Percentiles rank a stretch among this genome's conserved stretches.
These are phyloP conservation scores for Phalacrocorax brasilianus DNA, from an alignment of 2,113 vertebrate genomes.

Conservation along the genomic window DNA sequence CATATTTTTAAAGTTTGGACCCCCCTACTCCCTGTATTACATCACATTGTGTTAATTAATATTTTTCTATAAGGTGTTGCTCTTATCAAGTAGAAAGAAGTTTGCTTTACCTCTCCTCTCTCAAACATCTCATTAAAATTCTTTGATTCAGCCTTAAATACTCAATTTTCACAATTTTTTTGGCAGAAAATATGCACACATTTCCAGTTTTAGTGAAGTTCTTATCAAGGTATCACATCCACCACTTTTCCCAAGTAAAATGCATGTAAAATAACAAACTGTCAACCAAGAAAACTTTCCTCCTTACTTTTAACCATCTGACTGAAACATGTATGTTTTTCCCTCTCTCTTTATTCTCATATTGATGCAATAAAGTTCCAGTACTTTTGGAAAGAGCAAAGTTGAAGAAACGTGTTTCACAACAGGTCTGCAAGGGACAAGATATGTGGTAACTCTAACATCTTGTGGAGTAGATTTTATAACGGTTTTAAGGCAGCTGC, in stretches of 20 bases:
- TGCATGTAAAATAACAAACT: background rate
- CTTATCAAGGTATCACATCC: background rate
- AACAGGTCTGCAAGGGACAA: background rate
- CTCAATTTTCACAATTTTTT: background rate
- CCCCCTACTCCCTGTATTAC: background rate
- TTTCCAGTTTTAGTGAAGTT: background rate
- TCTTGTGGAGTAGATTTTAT: background rate
- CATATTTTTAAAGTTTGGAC: background rate
- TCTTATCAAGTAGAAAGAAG: conserved; percentile 35
- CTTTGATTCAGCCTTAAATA: conserved; percentile 16
- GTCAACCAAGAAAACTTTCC: background rate
- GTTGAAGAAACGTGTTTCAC: background rate
- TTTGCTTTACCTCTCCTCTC: background rate
- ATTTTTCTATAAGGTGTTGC: conserved; percentile 18
- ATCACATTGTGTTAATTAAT: conserved; percentile 2
- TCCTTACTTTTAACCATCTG: background rate
- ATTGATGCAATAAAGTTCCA: background rate
- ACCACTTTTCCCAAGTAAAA: background rate
- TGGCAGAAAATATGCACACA: background rate
- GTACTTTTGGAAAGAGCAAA: background rate
- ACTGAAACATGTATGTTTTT: background rate
- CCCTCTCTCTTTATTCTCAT: background rate
- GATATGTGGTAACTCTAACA: background rate
- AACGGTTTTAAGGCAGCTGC: background rate
- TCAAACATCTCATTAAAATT: background rate